These are phyloP conservation scores for Reinhardtius hippoglossoides DNA, from an alignment of 2,113 vertebrate species.

Conservation along the genomic window DNA sequence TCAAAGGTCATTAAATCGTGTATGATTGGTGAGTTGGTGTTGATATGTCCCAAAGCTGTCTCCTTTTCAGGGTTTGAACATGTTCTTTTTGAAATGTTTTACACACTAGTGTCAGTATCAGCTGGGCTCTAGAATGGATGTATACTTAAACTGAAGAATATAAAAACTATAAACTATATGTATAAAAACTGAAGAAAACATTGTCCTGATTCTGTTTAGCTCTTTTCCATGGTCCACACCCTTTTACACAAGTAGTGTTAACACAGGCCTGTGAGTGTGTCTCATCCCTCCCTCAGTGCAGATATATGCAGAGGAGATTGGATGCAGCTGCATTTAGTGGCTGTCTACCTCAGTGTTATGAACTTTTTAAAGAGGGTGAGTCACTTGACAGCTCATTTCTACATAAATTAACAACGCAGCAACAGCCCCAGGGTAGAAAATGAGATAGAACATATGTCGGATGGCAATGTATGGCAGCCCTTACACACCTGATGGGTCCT, in stretches of 20 bases:
- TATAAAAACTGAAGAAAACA: constrained; percentile 13
- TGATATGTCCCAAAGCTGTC: not conserved
- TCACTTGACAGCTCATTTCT: constrained; percentile 51
- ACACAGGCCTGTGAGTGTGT: not conserved
- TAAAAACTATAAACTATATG: too few relatives aligned
- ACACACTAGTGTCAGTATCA: too few relatives aligned
- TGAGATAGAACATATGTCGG: constrained; percentile 21
- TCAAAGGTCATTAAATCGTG: constrained; percentile 6
- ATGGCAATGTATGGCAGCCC: constrained; percentile 16
- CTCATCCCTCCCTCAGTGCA: constrained; percentile 6
- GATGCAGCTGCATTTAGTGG: constrained; percentile 31
- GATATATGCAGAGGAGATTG: constrained; percentile 13
- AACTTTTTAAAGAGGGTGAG: constrained; percentile 33
- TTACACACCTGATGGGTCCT: constrained; percentile 48
- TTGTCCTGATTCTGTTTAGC: constrained; percentile 1
- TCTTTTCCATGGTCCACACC: constrained; percentile 7
- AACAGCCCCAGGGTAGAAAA: constrained; percentile 39
- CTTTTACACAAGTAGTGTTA: constrained; percentile 20
- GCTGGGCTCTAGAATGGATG: not conserved
- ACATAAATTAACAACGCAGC: constrained; percentile 40
- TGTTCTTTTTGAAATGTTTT: not conserved
- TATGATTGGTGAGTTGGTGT: not conserved
- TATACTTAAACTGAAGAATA: not conserved
- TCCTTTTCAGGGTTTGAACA: not conserved
- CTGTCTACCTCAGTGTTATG: constrained; percentile 24